phyloP scores from a whole-genome alignment of 2,797 vertebrate genomes.

The Argyrosomus regius region DNA sequence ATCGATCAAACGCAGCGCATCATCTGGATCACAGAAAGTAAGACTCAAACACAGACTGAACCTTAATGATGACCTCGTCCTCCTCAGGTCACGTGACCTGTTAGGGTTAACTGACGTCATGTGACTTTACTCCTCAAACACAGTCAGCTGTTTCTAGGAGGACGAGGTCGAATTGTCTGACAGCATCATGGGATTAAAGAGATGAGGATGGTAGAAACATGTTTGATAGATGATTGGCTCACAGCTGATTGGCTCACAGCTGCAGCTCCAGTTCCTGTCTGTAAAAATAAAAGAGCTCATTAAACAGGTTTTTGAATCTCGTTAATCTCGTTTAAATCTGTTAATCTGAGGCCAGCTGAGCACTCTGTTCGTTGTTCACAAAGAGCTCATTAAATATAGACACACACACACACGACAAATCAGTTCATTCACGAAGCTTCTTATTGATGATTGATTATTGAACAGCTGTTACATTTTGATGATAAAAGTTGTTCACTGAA shows the following conservation, averaged over 20 bases:
- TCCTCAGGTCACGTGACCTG: no score
- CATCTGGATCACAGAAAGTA: conserved; percentile 94
- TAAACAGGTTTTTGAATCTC: conserved; percentile 43
- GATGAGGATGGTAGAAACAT: no score
- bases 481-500: no score
- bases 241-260: neutral
- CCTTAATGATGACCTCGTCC: no score
- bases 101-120: conserved; percentile 18
- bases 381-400: no score
- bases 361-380: conserved; percentile 33
- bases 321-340: conserved; percentile 50
- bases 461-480: no score
- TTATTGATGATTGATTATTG: no score
- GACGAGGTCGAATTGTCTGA: no score
- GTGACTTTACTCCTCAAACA: conserved; percentile 26
- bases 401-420: no score
- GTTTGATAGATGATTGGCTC: no score
- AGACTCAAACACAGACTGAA: conserved; percentile 48
- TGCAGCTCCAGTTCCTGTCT: conserved; percentile 14
- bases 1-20: conserved; percentile 92
- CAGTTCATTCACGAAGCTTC: no score
- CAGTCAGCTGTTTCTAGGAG: neutral
- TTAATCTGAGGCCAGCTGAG: conserved; percentile 41
- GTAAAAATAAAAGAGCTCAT: conserved; percentile 25
- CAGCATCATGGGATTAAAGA: no score